Evolutionary conservation across 1,140 invertebrate species (phyloP), one percentile per base, ranked within the genome.

Genomic region (Mizuhopecten yessoensis): DNA sequence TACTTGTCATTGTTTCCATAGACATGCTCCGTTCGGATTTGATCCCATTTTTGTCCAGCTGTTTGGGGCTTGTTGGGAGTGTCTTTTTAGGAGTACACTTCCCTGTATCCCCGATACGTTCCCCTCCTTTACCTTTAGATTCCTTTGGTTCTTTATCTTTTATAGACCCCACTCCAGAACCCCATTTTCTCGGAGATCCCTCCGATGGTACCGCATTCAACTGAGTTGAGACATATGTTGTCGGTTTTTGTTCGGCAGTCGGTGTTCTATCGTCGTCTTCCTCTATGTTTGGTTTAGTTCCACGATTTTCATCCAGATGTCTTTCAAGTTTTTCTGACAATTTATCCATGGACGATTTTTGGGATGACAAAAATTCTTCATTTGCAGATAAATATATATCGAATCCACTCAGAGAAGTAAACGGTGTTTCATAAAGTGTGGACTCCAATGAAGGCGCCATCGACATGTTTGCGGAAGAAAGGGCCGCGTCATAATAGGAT

Each of bases 11-110:
- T 17, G 34, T 39, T 3, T 34, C 34, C 29, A 29, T 33, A 1
- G 34, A 88, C 34, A 23, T 33, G 29, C 36, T 87, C 86, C 34
- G 13, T 34, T 87, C 42, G 13, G 90, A 33, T 34, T 49, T 87
- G 33, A 23, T 87, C 34, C 49, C 89, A 90, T 45, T 45, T 49
- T 87, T 90, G 17, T 90, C 86, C 13, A 36, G 17, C 5, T 39
- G 42, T 86, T 88, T 42, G 20, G 87, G 88, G 33, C 75, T 39
- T 20, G 91, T 88, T 0, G 86, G 88, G 29, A 89, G 87, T 57
- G 42, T 90, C 34, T 92, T 92, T 39, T 92, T 90, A 0, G 91
- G 91, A 1, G 91, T 90, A 86, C 86, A 92, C 89, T 92, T 92
- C 0, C 89, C 87, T n/a, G 89, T 89, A 45, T 88, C 75, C 0